Percentiles rank a stretch among this genome's conserved stretches.
Evolutionary conservation across 2,797 vertebrate species (phyloP).

Genomic region (Chrosomus eos): DNA sequence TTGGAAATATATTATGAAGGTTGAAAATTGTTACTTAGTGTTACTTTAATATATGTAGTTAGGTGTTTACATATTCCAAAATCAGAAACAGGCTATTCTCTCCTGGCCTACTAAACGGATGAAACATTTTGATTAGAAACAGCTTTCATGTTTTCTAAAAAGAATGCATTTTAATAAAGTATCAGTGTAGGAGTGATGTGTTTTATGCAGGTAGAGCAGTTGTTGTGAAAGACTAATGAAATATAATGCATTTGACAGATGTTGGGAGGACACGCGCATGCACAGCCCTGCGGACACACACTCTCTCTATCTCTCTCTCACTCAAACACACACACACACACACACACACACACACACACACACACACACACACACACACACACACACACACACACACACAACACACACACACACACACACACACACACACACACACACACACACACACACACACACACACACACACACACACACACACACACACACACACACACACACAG

Average conservation of each 20-base stretch:
- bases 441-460: neutral
- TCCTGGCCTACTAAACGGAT: neutral
- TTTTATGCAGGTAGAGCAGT: slow-evolving; percentile 26
- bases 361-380: too few species aligned
- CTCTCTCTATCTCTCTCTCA: neutral
- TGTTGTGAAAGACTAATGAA: slow-evolving; percentile 35
- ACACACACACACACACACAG: slow-evolving; percentile 12
- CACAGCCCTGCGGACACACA: slow-evolving; percentile 21
- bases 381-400: slow-evolving; percentile 7
- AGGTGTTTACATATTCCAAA: slow-evolving; percentile 39
- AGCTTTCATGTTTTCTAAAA: slow-evolving; percentile 6
- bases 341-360: neutral
- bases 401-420: neutral
- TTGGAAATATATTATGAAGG: too few species aligned
- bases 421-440: too few species aligned
- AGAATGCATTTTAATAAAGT: slow-evolving; percentile 22
- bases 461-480: slow-evolving; percentile 34
- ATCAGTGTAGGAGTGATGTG: neutral
- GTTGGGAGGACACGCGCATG: slow-evolving; percentile 16
- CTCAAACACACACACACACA: neutral
- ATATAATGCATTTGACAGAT: slow-evolving; percentile 40
- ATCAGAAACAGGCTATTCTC: slow-evolving; percentile 17
- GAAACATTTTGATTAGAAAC: slow-evolving; percentile 11
- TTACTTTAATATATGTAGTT: neutral
- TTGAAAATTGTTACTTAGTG: too few species aligned